Base-by-base conservation (phyloP, 2,888 invertebrate species). In the Mycalesis mineus region DNA sequence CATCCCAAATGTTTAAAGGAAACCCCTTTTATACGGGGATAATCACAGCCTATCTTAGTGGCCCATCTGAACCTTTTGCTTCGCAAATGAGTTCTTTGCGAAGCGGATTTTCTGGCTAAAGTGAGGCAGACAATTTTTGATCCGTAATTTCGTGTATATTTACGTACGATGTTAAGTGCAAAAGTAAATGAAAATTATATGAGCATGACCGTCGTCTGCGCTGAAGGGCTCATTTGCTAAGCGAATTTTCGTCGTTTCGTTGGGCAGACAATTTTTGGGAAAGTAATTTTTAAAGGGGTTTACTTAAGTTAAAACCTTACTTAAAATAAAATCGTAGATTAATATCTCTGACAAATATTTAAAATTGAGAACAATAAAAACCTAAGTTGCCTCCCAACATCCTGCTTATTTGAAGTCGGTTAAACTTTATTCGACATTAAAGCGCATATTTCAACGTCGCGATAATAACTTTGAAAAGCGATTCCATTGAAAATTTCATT, bases 1-100 rank as follows among this genome's bases (percentile, higher is more conserved):
- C 39, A 13, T 17, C 31, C 47, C 31, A 48, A 36, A 55, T 40
- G 22, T 44, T 40, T 48, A 52, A 37, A 42, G 42, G 42, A 22
- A 40, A 39, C 40, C 55, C 48, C 55, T 61, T n/a, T 58, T 55
- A 52, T 52, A 28, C 39, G 29, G 52, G 55, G 52, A 58, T 61
- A 55, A 58, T 58, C 49, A 41, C 49, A 49, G 29, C 29, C 42
- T 48, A 53, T 48, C 42, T 52, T 41, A 44, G 47, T 40, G 55
- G 13, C 39, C 33, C 55, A 36, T 55, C 47, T 40, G 52, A 14
- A 42, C 49, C 51, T 28, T 55, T 49, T 28, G 28, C 47, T 28
- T 8, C 33, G 31, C 33, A 33, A 47, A 47, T 33, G 15, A 33
- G 15, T 33, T 33, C 47, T 33, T 47, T 47, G 47, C 15, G 15